Evolutionary conservation across 1,140 invertebrate species (phyloP).

Genomic region (Theocolax elegans): DNA sequence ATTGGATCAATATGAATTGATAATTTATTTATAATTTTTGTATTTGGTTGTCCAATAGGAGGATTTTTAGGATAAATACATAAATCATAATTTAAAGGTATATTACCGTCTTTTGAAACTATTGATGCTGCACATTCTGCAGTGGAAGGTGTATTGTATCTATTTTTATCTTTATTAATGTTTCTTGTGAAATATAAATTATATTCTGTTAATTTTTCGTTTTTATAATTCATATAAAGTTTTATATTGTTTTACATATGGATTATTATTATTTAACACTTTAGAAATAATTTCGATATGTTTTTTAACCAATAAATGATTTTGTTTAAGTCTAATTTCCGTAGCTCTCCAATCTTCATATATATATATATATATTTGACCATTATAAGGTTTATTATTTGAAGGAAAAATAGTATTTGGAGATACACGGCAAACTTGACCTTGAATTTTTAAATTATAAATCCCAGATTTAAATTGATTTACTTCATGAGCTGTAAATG

Average conservation of each 20-base stretch:
- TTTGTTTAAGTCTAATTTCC: constrained; percentile 13
- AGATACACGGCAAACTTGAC: constrained; percentile 16
- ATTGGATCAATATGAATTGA: constrained; percentile 28
- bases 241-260: neutral
- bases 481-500: constrained; percentile 23
- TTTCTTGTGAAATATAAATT: neutral
- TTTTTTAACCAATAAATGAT: neutral
- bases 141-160: constrained; percentile 9
- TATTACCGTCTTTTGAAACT: constrained; percentile 16
- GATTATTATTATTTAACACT: neutral
- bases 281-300: constrained; percentile 17
- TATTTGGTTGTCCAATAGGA: neutral
- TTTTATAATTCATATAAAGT: constrained; percentile 25
- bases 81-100: constrained; percentile 17
- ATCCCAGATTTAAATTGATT: constrained; percentile 8
- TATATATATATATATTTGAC: constrained; percentile 34
- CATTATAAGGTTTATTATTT: neutral
- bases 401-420: neutral
- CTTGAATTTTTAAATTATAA: constrained; percentile 38
- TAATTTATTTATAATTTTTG: constrained; percentile 10
- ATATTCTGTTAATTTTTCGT: neutral
- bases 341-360: constrained; percentile 5
- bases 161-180: neutral
- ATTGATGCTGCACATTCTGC: neutral
- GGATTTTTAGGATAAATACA: constrained; percentile 28